Percentiles rank a stretch among this genome's conserved stretches.
Conservation (phyloP, 2,113 vertebrate species). For the Gallinago jamesoni region DNA sequence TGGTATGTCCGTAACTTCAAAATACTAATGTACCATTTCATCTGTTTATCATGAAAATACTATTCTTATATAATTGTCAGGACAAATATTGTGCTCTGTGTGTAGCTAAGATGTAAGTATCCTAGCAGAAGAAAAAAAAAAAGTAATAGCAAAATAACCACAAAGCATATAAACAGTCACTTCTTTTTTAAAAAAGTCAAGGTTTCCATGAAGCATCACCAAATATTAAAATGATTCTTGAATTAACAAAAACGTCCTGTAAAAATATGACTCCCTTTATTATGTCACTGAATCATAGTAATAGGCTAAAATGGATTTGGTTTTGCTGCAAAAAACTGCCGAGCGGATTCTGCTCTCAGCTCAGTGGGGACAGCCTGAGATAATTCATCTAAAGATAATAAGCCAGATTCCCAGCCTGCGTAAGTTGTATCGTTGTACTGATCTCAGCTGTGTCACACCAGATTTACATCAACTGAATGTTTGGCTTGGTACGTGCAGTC, state of each 20-base stretch:
- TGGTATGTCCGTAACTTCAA: not conserved
- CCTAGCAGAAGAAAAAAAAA: not conserved
- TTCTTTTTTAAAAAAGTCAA: not conserved
- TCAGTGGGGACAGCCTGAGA: not conserved
- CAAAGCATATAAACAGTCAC: not conserved
- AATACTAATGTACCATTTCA: not conserved
- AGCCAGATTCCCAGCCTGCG: not conserved
- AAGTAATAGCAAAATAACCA: not conserved
- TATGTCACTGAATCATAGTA: not conserved
- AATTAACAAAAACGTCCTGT: not conserved
- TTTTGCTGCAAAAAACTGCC: not conserved
- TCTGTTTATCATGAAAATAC: not conserved
- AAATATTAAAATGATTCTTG: not conserved
- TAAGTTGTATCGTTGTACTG: not conserved
- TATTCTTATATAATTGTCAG: not conserved
- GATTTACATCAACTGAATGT: constrained; percentile 6
- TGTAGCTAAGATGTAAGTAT: not conserved
- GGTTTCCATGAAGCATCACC: not conserved
- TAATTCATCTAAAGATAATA: not conserved
- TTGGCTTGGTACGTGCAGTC: not conserved
- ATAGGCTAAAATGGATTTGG: not conserved
- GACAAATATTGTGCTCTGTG: not conserved
- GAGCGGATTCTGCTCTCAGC: not conserved
- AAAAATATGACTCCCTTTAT: not conserved
- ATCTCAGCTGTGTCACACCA: not conserved